phyloP scores from a whole-genome alignment of 2,113 vertebrate genomes.

The Zapus hudsonius region DNA sequence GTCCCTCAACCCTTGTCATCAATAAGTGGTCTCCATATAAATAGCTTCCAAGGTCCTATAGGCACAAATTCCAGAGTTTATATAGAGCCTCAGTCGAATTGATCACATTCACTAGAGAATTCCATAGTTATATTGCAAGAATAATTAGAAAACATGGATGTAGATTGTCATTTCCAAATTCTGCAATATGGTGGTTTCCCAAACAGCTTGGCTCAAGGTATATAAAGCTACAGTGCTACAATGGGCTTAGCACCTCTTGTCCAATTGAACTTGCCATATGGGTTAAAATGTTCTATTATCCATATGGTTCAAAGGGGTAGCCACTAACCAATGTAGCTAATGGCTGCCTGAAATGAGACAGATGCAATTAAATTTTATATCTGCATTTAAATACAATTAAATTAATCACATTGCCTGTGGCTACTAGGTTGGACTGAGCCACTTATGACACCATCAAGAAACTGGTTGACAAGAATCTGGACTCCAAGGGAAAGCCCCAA shows the following conservation, averaged over 20 bases:
- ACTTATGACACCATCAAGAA: background rate
- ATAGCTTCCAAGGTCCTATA: background rate
- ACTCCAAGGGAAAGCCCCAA: no score
- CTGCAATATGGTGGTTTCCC: background rate
- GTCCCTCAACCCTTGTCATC: background rate
- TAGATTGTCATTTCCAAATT: background rate
- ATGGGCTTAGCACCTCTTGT: background rate
- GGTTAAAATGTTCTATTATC: background rate
- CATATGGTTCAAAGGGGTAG: background rate
- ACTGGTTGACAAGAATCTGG: no score
- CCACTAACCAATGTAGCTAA: background rate
- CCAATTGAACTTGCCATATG: background rate
- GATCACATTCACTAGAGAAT: no score
- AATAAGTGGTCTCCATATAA: background rate
- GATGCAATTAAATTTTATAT: constrained; percentile 13
- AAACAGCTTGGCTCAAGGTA: background rate
- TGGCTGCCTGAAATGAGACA: background rate
- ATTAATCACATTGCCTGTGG: background rate
- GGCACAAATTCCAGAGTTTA: background rate
- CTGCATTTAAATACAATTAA: constrained; percentile 7
- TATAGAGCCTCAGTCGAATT: no score
- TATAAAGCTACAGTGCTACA: background rate
- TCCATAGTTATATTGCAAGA: no score
- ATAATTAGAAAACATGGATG: no score
- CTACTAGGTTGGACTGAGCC: background rate